phyloP scores from a whole-genome alignment of 2,888 invertebrate genomes.

The Penaeus monodon region DNA sequence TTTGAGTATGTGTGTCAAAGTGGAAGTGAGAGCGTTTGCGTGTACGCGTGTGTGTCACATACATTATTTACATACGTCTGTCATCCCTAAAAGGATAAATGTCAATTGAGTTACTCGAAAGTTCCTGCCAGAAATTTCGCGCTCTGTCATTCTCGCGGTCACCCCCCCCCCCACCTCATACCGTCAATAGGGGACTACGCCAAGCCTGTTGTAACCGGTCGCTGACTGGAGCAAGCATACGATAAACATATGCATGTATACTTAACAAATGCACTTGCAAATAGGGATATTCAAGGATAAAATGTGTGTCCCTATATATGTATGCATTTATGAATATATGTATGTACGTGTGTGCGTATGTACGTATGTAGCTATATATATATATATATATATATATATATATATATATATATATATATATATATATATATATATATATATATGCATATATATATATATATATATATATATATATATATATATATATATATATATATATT shows the following conservation, averaged over 20 bases:
- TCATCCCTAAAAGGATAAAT: neutral
- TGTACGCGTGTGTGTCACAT: neutral
- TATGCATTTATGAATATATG: conserved; percentile 27
- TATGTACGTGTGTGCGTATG: conserved; percentile 16
- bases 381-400: conserved; percentile 23
- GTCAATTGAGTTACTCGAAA: neutral
- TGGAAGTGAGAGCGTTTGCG: neutral
- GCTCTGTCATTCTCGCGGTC: neutral
- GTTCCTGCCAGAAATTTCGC: neutral
- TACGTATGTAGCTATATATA: conserved; percentile 18
- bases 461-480: conserved; percentile 41
- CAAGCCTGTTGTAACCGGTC: too few species aligned
- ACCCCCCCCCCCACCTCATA: neutral
- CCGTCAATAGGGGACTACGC: too few species aligned
- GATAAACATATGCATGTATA: neutral
- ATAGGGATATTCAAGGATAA: too few species aligned
- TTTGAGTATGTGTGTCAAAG: too few species aligned
- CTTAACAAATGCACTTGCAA: neutral
- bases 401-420: conserved; percentile 5
- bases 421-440: conserved; percentile 1
- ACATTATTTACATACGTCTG: neutral
- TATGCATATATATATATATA: conserved; percentile 33
- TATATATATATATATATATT: conserved; percentile 35
- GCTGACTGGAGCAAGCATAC: too few species aligned
- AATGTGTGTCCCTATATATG: conserved; percentile 9